A percentile compares a stretch with the other conserved stretches of the same genome.
phyloP scores from a whole-genome alignment of 2,797 vertebrate genomes.

The Euphonia xanthogaster region DNA sequence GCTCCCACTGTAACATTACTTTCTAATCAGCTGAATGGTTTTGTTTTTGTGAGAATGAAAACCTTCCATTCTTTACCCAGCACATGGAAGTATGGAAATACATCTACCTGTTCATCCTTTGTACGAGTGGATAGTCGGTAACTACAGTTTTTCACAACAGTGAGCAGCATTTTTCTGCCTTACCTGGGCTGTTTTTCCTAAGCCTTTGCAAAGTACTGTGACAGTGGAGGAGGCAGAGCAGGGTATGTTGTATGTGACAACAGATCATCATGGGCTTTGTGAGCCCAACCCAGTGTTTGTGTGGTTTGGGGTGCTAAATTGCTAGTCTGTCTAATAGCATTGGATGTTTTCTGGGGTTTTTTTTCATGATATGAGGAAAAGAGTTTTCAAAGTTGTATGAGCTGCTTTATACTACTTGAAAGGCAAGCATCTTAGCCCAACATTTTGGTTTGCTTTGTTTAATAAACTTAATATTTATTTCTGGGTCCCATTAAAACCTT shows the following conservation, averaged over 20 bases:
- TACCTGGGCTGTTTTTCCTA: not conserved
- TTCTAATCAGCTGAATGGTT: not conserved
- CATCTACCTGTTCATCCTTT: not conserved
- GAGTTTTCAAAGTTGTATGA: not conserved
- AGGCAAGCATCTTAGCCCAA: not conserved
- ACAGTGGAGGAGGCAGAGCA: fast-evolving
- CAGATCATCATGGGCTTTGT: not conserved
- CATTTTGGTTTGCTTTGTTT: not conserved
- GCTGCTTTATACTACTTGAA: not conserved
- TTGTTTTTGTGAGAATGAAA: not conserved
- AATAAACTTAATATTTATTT: not conserved
- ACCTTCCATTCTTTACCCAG: not conserved
- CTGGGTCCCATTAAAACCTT: not conserved
- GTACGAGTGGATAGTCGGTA: not conserved
- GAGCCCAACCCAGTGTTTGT: not conserved
- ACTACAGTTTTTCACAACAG: not conserved
- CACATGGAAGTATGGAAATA: not conserved
- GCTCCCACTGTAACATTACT: not conserved
- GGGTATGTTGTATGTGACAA: not conserved
- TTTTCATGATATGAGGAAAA: not conserved
- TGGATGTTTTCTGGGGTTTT: not conserved
- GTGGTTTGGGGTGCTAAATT: not conserved
- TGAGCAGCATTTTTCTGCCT: not conserved
- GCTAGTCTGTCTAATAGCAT: not conserved
- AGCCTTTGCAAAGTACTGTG: not conserved